Evolutionary conservation across 2,888 invertebrate species (phyloP).

Genomic region (Mythimna lalbum): DNA sequence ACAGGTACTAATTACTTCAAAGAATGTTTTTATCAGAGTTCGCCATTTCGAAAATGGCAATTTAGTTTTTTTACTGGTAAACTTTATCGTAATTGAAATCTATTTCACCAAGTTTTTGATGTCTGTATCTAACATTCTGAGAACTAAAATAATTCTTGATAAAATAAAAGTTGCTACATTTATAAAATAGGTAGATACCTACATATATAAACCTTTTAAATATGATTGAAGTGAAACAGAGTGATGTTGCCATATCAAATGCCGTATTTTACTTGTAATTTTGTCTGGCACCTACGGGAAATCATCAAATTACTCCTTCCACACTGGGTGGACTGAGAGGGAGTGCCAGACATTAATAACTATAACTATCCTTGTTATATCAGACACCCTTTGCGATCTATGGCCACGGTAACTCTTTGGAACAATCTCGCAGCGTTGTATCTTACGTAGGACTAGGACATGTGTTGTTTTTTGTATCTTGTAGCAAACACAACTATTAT

Average conservation of each 20-base stretch:
- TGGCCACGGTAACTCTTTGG: no score
- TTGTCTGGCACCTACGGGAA: no score
- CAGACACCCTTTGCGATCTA: no score
- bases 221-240: not conserved
- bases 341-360: no score
- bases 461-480: not conserved
- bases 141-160: not conserved
- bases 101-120: not conserved
- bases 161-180: not conserved
- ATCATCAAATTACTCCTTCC: no score
- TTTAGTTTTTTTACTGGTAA: slow-evolving; percentile 21
- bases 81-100: slow-evolving; percentile 12
- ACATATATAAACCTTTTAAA: no score
- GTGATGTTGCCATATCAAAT: no score
- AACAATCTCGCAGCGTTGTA: no score
- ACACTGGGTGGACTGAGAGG: no score
- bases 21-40: not conserved
- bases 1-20: slow-evolving; percentile 4
- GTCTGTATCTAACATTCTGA: not conserved
- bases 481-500: not conserved
- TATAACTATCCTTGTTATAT: no score
- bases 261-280: no score
- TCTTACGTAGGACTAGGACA: no score
- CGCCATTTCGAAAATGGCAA: not conserved
- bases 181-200: not conserved